phyloP scores from a whole-genome alignment of 2,113 vertebrate species.

The Anolis carolinensis region DNA sequence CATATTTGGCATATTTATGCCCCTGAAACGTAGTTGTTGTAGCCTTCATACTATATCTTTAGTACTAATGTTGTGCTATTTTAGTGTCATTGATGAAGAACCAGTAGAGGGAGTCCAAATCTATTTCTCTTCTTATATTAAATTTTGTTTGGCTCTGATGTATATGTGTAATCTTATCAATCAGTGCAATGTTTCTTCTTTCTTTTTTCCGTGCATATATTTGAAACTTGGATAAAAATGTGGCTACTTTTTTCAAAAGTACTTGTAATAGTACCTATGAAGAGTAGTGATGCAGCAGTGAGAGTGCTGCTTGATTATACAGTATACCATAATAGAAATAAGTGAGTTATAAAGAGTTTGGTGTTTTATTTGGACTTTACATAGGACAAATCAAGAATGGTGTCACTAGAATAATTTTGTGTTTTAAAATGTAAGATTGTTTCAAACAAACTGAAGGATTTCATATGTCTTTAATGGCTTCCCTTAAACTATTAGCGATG shows the following conservation, averaged over 20 bases:
- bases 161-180: neutral
- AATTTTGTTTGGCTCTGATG: neutral
- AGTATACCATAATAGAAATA: neutral
- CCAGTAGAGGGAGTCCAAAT: slow-evolving; percentile 59
- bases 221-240: neutral
- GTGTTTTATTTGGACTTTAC: neutral
- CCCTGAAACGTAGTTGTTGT: neutral
- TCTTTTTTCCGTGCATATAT: neutral
- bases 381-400: neutral
- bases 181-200: neutral
- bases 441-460: neutral
- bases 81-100: neutral
- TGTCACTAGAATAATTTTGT: neutral
- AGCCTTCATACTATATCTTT: neutral
- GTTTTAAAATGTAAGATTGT: neutral
- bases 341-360: neutral
- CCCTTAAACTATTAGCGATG: neutral
- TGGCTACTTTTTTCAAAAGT: neutral
- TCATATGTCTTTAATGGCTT: neutral
- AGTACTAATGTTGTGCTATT: neutral
- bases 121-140: neutral
- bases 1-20: neutral
- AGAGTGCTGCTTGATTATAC: neutral
- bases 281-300: neutral
- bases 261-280: neutral